Percentiles rank a stretch among this genome's conserved stretches.
Conservation (phyloP, 2,888 invertebrate genomes). For the Pheosia gnoma region DNA sequence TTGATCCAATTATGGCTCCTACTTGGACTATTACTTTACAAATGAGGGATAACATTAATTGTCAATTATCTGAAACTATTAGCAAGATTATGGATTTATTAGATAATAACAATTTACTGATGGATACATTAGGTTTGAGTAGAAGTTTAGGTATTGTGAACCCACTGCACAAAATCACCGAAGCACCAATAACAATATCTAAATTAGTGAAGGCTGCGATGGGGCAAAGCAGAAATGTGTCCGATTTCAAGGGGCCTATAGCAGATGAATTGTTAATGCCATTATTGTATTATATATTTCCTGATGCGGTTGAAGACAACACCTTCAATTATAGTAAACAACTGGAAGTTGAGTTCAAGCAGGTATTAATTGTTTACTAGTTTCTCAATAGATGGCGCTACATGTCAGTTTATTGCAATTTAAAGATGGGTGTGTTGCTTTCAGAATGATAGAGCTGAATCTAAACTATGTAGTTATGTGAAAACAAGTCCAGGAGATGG, state of each 20-base stretch:
- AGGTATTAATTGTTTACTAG: conserved; percentile 44
- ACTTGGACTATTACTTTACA: conserved; percentile 89
- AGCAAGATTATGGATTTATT: conserved; percentile 88
- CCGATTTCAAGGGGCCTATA: conserved; percentile 89
- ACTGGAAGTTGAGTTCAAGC: conserved; percentile 75
- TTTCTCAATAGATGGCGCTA: conserved; percentile 24
- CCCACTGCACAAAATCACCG: conserved; percentile 89
- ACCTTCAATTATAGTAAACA: conserved; percentile 80
- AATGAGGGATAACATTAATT: conserved; percentile 87
- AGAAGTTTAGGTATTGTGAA: conserved; percentile 80
- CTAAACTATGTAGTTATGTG: conserved; percentile 80
- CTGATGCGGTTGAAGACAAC: conserved; percentile 90
- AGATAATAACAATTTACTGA: conserved; percentile 74
- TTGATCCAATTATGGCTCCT: conserved; percentile 91
- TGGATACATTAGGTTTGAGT: conserved; percentile 77
- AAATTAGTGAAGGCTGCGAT: conserved; percentile 81
- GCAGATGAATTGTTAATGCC: conserved; percentile 89
- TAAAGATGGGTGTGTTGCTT: conserved; percentile 15
- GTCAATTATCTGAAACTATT: conserved; percentile 91
- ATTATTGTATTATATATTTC: conserved; percentile 93
- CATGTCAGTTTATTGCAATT: conserved; percentile 8
- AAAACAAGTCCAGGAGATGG: conserved; percentile 92
- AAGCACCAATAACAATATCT: conserved; percentile 89
- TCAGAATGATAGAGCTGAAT: conserved; percentile 73
- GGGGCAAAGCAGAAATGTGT: conserved; percentile 77